Base-by-base conservation (phyloP, 2,888 invertebrate genomes). In the Rhaphigaster nebulosa region DNA sequence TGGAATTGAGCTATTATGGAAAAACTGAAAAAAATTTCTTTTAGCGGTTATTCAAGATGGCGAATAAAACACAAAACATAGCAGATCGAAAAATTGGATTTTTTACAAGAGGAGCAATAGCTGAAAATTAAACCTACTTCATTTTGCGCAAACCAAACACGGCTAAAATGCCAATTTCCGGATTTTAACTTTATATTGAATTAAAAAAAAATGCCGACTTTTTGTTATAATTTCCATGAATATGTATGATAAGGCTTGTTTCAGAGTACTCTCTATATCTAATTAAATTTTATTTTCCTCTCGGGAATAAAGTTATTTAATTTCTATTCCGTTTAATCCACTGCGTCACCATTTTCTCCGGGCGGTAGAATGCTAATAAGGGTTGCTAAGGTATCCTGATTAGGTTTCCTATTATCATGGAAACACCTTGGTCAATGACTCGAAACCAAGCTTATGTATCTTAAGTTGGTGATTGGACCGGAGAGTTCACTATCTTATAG, bases 241-340 rank as follows among this genome's bases (percentile, higher is more conserved):
- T 76, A 76, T 76, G 70, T 34, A 76, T 38, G 38, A 38, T 20
- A 76, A 20, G 70, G 34, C 70, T 38, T 45, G 41, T 84, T 84
- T 15, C 45, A n/a, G 41, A 50, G n/a, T n/a, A n/a, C 12, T 84
- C 84, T 45, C 45, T 84, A 45, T 45, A 84, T 84, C 45, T 84
- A 84, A 84, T 84, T 84, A 84, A 84, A 84, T 50, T 84, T 84
- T 84, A 45, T 84, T 50, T 84, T 23, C 38, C 84, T 15, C 45
- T 15, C 12, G 23, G 84, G 84, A 84, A 84, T 84, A 12, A 45
- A 26, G 26, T 50, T 45, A 84, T 84, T 84, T 45, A 80, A 80
- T 84, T 45, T n/a, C 50, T 84, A 84, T 45, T 41, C 80, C 41
- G 12, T 41, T 41, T 80, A 80, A 80, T 80, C 80, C 26, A 41